Conservation (phyloP, 1,140 invertebrate genomes). For the Brachionus plicatilis region DNA sequence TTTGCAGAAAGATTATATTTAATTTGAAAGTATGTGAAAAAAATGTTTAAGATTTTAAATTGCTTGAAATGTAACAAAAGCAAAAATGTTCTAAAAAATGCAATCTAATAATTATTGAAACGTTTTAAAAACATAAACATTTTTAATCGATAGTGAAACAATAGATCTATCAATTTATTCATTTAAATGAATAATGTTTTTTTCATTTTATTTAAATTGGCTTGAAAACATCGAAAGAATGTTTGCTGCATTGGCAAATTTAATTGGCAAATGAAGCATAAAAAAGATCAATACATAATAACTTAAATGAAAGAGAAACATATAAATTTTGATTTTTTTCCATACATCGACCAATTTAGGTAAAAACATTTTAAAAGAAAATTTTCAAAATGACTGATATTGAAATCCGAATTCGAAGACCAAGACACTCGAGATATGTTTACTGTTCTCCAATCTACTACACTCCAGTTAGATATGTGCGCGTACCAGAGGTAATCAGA, state of each 20-base stretch:
- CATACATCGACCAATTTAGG: not conserved
- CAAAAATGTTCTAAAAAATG: not conserved
- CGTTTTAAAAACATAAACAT: not conserved
- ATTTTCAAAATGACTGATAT: not conserved
- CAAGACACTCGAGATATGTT: not conserved
- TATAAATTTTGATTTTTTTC: not conserved
- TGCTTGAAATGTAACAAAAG: not conserved
- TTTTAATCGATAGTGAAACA: not conserved
- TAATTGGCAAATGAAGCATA: not conserved
- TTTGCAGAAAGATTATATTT: not conserved
- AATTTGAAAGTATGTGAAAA: not conserved
- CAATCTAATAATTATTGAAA: not conserved
- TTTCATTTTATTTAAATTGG: not conserved
- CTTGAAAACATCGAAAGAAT: not conserved
- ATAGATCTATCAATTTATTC: constrained; percentile 1
- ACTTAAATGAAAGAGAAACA: not conserved
- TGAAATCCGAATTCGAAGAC: not conserved
- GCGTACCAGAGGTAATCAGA: not conserved
- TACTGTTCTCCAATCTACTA: not conserved
- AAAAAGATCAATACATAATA: not conserved
- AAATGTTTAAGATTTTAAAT: not conserved
- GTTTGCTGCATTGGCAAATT: not conserved
- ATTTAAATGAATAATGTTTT: not conserved
- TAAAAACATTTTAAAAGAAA: not conserved
- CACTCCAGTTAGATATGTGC: not conserved